Evolutionary conservation across 2,113 vertebrate species (phyloP).

Genomic region (Ictidomys tridecemlineatus): DNA sequence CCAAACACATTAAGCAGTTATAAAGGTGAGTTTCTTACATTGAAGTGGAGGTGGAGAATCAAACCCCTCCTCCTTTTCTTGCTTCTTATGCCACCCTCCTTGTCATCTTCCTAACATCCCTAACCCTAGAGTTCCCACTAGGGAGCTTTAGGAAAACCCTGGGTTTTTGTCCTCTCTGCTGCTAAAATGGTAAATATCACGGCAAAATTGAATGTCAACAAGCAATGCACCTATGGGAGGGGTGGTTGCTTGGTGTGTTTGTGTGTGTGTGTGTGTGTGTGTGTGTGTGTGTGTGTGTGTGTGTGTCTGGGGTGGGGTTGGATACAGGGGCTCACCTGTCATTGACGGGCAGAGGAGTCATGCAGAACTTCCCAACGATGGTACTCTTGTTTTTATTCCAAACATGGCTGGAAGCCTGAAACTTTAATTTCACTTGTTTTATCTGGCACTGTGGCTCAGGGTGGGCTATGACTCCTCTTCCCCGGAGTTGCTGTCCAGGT

Average conservation of each 20-base stretch:
- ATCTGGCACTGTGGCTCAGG: slow-evolving; percentile 81
- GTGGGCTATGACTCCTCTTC: slow-evolving; percentile 84
- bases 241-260: not conserved
- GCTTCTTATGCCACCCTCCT: not conserved
- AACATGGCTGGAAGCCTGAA: slow-evolving; percentile 65
- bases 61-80: not conserved
- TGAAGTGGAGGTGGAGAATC: not conserved
- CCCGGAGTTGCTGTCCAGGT: slow-evolving; percentile 77
- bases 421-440: slow-evolving; percentile 80
- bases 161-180: not conserved
- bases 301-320: not conserved
- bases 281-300: not conserved
- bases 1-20: not conserved
- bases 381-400: slow-evolving; percentile 80
- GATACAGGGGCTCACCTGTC: slow-evolving; percentile 80
- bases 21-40: not conserved
- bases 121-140: not conserved
- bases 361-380: slow-evolving; percentile 85
- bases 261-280: not conserved
- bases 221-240: not conserved
- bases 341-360: slow-evolving; percentile 80
- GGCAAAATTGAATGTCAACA: not conserved
- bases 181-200: not conserved
- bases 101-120: not conserved
- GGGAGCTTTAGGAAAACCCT: not conserved